A percentile compares a stretch with the other conserved stretches of the same genome.
Conservation (phyloP, 2,113 vertebrate species). For the Pelvicachromis taeniatus region DNA sequence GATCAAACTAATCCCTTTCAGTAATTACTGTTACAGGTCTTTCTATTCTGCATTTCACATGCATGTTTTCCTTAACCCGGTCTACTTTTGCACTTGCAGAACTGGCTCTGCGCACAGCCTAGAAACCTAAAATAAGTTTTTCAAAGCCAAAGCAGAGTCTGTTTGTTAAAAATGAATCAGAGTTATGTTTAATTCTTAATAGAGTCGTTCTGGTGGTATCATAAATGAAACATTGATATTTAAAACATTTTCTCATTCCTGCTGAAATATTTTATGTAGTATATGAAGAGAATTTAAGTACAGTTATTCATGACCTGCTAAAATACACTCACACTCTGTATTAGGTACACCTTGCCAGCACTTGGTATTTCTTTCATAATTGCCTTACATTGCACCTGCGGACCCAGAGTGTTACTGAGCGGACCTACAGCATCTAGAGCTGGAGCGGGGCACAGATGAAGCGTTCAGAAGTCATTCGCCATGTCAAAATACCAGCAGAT, state of each 20-base stretch:
- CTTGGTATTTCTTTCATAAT: not conserved
- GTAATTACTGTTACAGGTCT: not conserved
- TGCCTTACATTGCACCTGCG: not conserved
- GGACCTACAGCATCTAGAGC: too few relatives aligned
- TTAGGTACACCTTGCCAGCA: not conserved
- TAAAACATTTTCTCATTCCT: not conserved
- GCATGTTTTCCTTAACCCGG: not conserved
- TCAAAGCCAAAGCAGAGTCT: not conserved
- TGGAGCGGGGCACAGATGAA: too few relatives aligned
- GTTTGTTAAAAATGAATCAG: not conserved
- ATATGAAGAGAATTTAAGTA: not conserved
- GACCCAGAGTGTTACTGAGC: too few relatives aligned
- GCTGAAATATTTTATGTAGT: not conserved
- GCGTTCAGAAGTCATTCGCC: too few relatives aligned
- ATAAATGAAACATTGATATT: not conserved
- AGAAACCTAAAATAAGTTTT: not conserved
- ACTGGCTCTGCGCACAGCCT: not conserved
- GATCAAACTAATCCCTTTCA: not conserved
- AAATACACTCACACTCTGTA: not conserved
- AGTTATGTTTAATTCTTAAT: slow-evolving; percentile 11
- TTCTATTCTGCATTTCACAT: not conserved
- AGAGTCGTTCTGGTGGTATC: not conserved
- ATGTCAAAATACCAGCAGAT: too few relatives aligned
- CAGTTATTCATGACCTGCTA: not conserved
- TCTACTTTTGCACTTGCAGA: not conserved